Evolutionary conservation across 1,140 invertebrate genomes (phyloP).

Genomic region (Leptopilina boulardi): DNA sequence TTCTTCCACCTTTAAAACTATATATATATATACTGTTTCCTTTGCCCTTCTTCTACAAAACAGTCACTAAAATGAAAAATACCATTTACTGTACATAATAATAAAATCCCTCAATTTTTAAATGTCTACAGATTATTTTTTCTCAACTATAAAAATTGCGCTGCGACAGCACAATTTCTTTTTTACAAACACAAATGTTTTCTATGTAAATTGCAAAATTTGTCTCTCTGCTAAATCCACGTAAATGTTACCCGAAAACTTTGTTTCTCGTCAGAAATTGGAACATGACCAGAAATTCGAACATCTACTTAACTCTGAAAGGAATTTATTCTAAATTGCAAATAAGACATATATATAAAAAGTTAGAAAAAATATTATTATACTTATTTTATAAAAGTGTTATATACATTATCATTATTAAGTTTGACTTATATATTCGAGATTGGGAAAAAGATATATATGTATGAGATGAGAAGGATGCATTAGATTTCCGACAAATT

Average conservation of each 20-base stretch:
- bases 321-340: background rate
- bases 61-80: too few species aligned
- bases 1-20: background rate
- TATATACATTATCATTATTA: constrained; percentile 1
- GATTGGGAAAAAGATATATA: background rate
- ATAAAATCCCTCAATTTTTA: too few species aligned
- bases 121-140: too few species aligned
- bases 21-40: constrained; percentile 25
- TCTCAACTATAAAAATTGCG: too few species aligned
- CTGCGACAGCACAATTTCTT: too few species aligned
- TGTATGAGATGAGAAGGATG: background rate
- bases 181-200: too few species aligned
- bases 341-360: background rate
- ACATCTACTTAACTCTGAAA: background rate
- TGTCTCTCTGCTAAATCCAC: too few species aligned
- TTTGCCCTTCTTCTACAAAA: background rate
- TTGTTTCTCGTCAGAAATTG: background rate
- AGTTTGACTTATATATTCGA: background rate
- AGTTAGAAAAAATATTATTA: background rate
- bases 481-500: constrained; percentile 12
- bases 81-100: too few species aligned
- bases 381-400: background rate
- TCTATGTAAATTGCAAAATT: too few species aligned
- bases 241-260: too few species aligned
- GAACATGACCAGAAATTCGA: constrained; percentile 4